Evolutionary conservation across 2,113 vertebrate genomes (phyloP).

Genomic region (Perca flavescens): DNA sequence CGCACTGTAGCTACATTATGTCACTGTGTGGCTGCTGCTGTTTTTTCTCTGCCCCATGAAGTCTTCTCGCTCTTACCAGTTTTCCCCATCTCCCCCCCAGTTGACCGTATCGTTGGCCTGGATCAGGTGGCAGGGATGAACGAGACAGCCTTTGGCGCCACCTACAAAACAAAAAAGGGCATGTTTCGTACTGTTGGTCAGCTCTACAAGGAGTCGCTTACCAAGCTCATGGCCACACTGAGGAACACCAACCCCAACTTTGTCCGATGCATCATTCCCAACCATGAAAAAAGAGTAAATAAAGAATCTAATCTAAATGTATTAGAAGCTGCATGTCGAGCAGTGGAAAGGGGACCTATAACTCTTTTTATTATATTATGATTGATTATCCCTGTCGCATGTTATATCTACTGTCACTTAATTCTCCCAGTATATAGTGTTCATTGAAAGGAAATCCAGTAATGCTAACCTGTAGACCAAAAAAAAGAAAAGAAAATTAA

Average conservation of each 20-base stretch:
- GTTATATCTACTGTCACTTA: background rate
- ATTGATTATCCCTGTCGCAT: background rate
- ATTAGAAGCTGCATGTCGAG: background rate
- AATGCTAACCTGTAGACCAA: background rate
- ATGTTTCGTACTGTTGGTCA: slow-evolving; percentile 98
- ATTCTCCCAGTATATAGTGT: background rate
- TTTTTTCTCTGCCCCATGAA: background rate
- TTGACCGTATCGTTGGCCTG: slow-evolving; percentile 97
- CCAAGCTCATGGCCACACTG: slow-evolving; percentile 97
- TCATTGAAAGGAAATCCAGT: background rate
- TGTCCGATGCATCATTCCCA: slow-evolving; percentile 98
- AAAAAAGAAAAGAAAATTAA: background rate
- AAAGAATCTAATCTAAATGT: background rate
- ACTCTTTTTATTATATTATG: background rate
- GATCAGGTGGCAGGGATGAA: slow-evolving; percentile 98
- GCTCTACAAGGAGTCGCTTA: slow-evolving; percentile 97
- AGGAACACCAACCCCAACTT: slow-evolving; percentile 99
- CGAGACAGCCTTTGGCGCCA: slow-evolving; percentile 94
- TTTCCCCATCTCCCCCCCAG: slow-evolving; percentile 75
- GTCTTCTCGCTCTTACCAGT: slow-evolving; percentile 12
- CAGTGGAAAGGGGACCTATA: background rate
- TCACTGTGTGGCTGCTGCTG: slow-evolving; percentile 25
- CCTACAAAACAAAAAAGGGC: slow-evolving; percentile 98
- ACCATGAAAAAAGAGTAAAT: slow-evolving; percentile 96
- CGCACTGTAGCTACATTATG: slow-evolving; percentile 47